Conservation (phyloP, 1,140 invertebrate genomes). For the Lysiphlebus fabarum region DNA sequence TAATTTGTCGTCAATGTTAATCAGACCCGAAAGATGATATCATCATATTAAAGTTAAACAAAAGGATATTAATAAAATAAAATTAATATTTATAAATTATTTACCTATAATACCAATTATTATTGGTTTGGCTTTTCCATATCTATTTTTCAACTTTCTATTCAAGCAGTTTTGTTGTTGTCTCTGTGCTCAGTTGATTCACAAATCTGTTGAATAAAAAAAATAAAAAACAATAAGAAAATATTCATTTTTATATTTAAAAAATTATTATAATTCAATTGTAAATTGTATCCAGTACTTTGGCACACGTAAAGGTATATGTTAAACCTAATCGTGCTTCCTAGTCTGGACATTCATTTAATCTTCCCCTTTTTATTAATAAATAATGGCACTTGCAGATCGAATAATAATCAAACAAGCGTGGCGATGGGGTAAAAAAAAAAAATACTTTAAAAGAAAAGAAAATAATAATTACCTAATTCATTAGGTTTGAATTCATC, state of each 20-base stretch:
- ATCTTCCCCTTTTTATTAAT: constrained; percentile 38
- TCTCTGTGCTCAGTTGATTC: neutral
- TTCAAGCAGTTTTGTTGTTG: too few relatives aligned
- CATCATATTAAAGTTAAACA: constrained; percentile 14
- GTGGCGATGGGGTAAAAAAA: constrained; percentile 49
- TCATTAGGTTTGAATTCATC: constrained; percentile 68
- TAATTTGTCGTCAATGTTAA: constrained; percentile 19
- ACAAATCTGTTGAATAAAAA: neutral
- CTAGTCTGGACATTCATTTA: constrained; percentile 38
- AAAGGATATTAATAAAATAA: too few relatives aligned
- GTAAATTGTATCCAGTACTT: constrained; percentile 37
- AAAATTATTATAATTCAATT: constrained; percentile 2
- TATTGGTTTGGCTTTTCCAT: too few relatives aligned
- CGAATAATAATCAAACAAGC: constrained; percentile 38
- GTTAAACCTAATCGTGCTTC: constrained; percentile 42
- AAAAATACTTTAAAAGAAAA: too few relatives aligned
- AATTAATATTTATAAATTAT: too few relatives aligned
- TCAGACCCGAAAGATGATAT: constrained; percentile 26
- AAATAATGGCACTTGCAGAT: constrained; percentile 43
- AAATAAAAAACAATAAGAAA: neutral
- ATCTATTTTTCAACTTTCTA: too few relatives aligned
- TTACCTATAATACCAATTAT: too few relatives aligned
- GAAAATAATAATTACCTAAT: constrained; percentile 57
- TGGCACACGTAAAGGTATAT: constrained; percentile 39
- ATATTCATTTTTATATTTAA: neutral